Conservation (phyloP, 2,113 vertebrate genomes). For the Menidia beryllina region DNA sequence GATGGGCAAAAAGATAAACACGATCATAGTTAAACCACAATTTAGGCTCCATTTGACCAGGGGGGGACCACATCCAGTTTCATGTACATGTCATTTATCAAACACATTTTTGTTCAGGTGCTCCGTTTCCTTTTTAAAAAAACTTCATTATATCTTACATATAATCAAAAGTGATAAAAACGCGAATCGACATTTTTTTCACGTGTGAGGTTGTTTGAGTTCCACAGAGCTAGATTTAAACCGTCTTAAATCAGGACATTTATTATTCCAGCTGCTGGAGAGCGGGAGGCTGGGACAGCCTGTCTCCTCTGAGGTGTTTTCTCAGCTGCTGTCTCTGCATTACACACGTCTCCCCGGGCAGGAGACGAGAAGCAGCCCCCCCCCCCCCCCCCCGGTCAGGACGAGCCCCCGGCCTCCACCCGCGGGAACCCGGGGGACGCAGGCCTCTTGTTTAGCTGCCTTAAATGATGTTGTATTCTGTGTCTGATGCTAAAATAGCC, state of each 20-base stretch:
- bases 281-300: conserved; percentile 55
- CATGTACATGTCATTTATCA: too few relatives aligned
- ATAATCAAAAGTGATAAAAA: conserved; percentile 44
- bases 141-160: too few relatives aligned
- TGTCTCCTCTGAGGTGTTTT: conserved; percentile 77
- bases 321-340: conserved; percentile 75
- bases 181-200: conserved; percentile 31
- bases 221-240: conserved; percentile 58
- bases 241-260: conserved; percentile 67
- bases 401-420: conserved; percentile 45
- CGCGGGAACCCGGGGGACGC: conserved; percentile 46
- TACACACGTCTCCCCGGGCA: conserved; percentile 57
- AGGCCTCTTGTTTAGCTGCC: conserved; percentile 54
- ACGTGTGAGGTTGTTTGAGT: conserved; percentile 53
- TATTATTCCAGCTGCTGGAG: conserved; percentile 82
- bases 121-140: too few relatives aligned
- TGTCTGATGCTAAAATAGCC: conserved; percentile 48
- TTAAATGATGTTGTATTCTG: conserved; percentile 58
- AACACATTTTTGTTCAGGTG: too few relatives aligned
- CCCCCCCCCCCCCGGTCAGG: conserved; percentile 50
- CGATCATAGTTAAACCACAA: not conserved
- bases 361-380: conserved; percentile 64
- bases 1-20: not conserved
- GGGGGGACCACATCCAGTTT: too few relatives aligned
- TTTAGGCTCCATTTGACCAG: not conserved